Conservation (phyloP, 2,888 invertebrate genomes). For the Eilema sororculum region DNA sequence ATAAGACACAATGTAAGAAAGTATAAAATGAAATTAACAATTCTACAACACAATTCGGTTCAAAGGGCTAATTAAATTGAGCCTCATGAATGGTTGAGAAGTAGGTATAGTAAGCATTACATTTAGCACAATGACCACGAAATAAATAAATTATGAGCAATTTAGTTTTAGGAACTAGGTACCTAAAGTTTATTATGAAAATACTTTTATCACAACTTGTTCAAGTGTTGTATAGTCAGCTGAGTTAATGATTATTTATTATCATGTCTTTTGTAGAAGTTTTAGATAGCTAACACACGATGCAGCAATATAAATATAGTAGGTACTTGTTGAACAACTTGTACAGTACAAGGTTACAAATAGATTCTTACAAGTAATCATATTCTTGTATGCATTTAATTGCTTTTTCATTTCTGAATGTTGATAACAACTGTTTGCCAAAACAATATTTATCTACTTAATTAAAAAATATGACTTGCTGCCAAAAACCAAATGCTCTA, state of each 20-base stretch:
- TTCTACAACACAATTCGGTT: slow-evolving; percentile 31
- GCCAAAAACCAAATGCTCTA: not conserved
- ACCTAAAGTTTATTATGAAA: not conserved
- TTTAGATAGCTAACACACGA: not conserved
- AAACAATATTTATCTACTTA: not conserved
- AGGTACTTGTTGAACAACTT: not conserved
- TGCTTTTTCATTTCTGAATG: not conserved
- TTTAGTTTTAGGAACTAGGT: not conserved
- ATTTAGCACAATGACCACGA: slow-evolving; percentile 32
- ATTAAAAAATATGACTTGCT: not conserved
- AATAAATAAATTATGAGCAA: slow-evolving; percentile 13
- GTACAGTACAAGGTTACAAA: not conserved
- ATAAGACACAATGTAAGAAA: slow-evolving; percentile 5
- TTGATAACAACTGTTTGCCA: not conserved
- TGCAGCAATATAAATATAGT: not conserved
- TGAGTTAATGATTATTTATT: not conserved
- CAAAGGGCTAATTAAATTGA: slow-evolving; percentile 19
- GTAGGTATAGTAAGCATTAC: slow-evolving; percentile 5
- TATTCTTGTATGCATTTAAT: not conserved
- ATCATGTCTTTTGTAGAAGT: not conserved
- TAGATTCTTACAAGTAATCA: not conserved
- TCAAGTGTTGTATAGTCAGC: not conserved
- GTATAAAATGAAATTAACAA: slow-evolving; percentile 11
- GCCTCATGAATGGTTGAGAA: not conserved
- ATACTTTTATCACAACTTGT: slow-evolving; percentile 1